These are phyloP conservation scores for Gallinago nigripennis DNA, from an alignment of 2,797 vertebrate genomes.

Conservation along the genomic window DNA sequence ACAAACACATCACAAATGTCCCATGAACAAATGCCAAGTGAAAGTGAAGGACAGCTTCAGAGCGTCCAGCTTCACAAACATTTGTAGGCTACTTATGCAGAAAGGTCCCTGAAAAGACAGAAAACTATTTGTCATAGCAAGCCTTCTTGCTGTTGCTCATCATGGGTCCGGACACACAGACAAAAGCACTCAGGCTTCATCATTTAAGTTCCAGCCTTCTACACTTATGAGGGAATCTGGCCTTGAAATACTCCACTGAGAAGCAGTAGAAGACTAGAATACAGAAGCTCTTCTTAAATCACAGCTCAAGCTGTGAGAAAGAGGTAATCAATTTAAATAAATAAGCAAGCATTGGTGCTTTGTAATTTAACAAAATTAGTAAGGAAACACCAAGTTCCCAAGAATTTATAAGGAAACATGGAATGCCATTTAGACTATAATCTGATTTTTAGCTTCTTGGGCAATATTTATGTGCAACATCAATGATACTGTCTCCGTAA, in stretches of 20 bases:
- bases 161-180: background rate
- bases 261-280: background rate
- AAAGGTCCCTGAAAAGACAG: background rate
- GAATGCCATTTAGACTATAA: background rate
- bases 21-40: background rate
- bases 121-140: background rate
- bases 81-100: background rate
- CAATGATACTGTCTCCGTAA: background rate
- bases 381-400: background rate
- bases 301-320: background rate
- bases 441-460: background rate
- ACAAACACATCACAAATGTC: background rate
- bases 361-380: background rate
- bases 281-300: background rate
- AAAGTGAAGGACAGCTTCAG: background rate
- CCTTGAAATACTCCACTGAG: background rate
- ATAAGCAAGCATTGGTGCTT: background rate
- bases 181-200: background rate
- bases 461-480: background rate
- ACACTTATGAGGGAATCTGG: background rate
- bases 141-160: background rate
- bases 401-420: background rate
- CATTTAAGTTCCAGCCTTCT: background rate
- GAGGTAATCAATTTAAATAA: background rate
- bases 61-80: background rate